Evolutionary conservation across 1,140 invertebrate species (phyloP), one percentile per base, ranked within the genome.

Genomic region (Penaeus japonicus): DNA sequence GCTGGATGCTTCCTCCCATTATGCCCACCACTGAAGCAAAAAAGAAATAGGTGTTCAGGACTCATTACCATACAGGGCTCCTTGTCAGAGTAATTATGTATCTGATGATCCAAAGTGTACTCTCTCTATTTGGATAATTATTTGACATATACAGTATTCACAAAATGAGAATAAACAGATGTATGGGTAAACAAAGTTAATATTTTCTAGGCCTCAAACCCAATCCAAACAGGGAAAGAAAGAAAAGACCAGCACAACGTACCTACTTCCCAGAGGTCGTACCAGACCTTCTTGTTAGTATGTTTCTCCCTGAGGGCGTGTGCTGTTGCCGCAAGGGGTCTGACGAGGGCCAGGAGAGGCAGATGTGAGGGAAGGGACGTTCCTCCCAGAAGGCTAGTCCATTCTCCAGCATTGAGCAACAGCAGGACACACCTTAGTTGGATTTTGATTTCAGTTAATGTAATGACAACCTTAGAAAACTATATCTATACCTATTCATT

Each of bases 401-500:
- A 90, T 62, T 89, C 90, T 10, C 87, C 80, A 62, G 85, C 90
- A 84, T 90, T 90, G 20, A 90, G 75, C 15, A 90, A 80, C 22
- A 89, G 35, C 62, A 90, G 70, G n/a, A 90, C 57, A 30, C 90
- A 90, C 84, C 88, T 90, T 65, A 22, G 18, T 57, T 27, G 27
- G 20, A 80, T 47, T 24, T 2, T 39, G 30, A 27, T 18, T 39
- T 39, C n/a, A n/a, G 39, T 39, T 39, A 39, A 39, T 39, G 4
- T 39, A 39, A 39, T 7, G 39, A 39, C 12, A 39, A 57, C 57
- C 53, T 27, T 39, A 24, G 47, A 85, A 18, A 75, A n/a, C 35
- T 1, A 10, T 39, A 39, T 39, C 39, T 7, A 7, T 39, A 39
- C 12, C 39, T 39, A 39, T 39, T 39, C 39, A n/a, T n/a, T n/a